phyloP scores from a whole-genome alignment of 2,113 vertebrate species.

The Prionailurus bengalensis region DNA sequence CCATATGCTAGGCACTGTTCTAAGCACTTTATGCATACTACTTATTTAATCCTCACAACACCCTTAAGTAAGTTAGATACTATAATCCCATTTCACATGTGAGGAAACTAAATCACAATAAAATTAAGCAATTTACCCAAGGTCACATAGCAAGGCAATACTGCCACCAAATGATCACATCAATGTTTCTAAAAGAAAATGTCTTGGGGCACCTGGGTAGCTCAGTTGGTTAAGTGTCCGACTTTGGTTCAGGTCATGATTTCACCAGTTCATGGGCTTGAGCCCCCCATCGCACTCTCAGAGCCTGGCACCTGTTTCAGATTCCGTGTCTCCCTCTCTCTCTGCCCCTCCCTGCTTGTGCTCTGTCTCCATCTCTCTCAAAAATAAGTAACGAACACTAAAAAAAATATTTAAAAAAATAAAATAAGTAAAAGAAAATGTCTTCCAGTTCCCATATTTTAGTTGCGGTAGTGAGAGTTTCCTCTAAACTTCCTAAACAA shows the following conservation, averaged over 20 bases:
- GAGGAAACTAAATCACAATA: constrained; percentile 18
- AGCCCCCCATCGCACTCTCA: too few relatives aligned
- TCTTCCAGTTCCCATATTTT: not conserved
- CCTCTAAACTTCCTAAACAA: not conserved
- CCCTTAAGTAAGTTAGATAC: not conserved
- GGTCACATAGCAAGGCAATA: not conserved
- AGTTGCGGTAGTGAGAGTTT: not conserved
- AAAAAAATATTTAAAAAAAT: too few relatives aligned
- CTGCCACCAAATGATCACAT: not conserved
- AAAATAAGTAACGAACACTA: too few relatives aligned
- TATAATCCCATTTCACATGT: not conserved
- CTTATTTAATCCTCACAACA: constrained; percentile 4
- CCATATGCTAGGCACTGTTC: not conserved
- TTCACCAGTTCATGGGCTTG: too few relatives aligned
- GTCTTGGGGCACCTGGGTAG: not conserved
- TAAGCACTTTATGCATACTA: not conserved
- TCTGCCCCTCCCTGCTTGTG: too few relatives aligned
- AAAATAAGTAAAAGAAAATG: not conserved
- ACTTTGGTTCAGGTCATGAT: too few relatives aligned
- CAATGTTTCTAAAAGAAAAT: not conserved
- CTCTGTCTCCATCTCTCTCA: too few relatives aligned
- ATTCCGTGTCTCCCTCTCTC: too few relatives aligned
- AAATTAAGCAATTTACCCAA: constrained; percentile 16
- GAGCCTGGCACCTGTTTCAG: too few relatives aligned
- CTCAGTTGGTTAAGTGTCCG: too few relatives aligned